A percentile compares a stretch with the other conserved stretches of the same genome.
Conservation (phyloP, 37 sponge, comb jelly and placozoan species). For the Chondrosia reniformis region DNA sequence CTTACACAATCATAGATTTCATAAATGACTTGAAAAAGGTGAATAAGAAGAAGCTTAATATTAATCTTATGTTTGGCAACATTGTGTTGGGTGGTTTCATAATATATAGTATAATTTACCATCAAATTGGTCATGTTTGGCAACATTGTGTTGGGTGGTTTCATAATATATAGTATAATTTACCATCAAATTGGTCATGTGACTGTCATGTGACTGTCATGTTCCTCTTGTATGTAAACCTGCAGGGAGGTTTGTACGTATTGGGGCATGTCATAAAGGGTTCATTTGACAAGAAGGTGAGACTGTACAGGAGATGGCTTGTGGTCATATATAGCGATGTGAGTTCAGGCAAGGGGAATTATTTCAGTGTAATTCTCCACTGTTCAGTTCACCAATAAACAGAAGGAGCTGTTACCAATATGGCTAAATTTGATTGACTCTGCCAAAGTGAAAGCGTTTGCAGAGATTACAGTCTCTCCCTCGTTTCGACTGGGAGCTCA, state of each 20-base stretch:
- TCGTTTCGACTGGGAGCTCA: slow-evolving; percentile 74
- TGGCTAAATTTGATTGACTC: slow-evolving; percentile 93
- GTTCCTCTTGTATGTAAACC: background rate
- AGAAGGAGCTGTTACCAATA: slow-evolving; percentile 50
- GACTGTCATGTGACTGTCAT: no score
- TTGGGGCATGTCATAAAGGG: slow-evolving; percentile 75
- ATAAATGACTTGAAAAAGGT: slow-evolving; percentile 97
- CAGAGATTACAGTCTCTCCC: slow-evolving; percentile 76
- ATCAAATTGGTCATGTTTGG: no score
- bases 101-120: no score
- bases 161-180: no score
- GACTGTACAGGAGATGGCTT: background rate
- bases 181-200: no score
- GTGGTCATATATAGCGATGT: background rate
- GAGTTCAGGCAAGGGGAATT: background rate
- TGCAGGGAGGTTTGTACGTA: slow-evolving; percentile 83
- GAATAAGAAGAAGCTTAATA: background rate
- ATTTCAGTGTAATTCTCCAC: background rate
- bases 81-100: no score
- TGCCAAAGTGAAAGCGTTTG: slow-evolving; percentile 91
- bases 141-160: no score
- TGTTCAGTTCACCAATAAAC: slow-evolving; percentile 37
- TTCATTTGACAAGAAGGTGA: slow-evolving; percentile 53
- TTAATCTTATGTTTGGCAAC: no score
- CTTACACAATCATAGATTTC: slow-evolving; percentile 79